Evolutionary conservation across 2,797 vertebrate species (phyloP).

Genomic region (Microtus agrestis): DNA sequence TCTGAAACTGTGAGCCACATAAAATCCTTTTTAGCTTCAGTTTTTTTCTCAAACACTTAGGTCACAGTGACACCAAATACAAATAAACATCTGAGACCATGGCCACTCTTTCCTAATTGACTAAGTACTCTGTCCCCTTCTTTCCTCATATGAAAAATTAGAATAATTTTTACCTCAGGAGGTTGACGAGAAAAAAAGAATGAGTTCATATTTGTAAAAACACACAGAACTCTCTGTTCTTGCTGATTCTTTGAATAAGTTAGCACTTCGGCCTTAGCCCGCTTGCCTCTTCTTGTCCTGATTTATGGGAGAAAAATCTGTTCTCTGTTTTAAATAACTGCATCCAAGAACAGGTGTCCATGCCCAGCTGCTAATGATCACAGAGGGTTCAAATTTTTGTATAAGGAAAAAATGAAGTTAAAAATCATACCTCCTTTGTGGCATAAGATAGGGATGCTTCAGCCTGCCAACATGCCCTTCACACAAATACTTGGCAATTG

Average conservation of each 20-base stretch:
- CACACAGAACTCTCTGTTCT: background rate
- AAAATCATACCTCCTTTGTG: constrained; percentile 46
- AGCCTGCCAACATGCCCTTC: constrained; percentile 14
- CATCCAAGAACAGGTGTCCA: background rate
- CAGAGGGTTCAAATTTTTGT: constrained; percentile 15
- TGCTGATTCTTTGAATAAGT: background rate
- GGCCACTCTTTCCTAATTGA: background rate
- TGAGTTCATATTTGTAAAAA: background rate
- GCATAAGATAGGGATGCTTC: background rate
- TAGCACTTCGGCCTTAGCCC: background rate
- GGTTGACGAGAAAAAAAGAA: background rate
- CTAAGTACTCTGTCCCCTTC: background rate
- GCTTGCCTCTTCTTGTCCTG: constrained; percentile 12
- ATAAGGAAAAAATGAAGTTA: background rate
- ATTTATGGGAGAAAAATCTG: background rate
- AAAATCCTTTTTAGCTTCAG: background rate
- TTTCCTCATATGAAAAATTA: background rate
- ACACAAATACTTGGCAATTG: background rate
- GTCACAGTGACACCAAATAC: background rate
- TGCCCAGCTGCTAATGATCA: background rate
- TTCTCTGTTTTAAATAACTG: background rate
- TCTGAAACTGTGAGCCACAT: background rate
- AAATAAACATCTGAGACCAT: background rate
- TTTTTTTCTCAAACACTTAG: background rate
- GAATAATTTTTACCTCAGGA: background rate